Conservation (phyloP, 2,888 invertebrate genomes). For the Heliothis peltigera region DNA sequence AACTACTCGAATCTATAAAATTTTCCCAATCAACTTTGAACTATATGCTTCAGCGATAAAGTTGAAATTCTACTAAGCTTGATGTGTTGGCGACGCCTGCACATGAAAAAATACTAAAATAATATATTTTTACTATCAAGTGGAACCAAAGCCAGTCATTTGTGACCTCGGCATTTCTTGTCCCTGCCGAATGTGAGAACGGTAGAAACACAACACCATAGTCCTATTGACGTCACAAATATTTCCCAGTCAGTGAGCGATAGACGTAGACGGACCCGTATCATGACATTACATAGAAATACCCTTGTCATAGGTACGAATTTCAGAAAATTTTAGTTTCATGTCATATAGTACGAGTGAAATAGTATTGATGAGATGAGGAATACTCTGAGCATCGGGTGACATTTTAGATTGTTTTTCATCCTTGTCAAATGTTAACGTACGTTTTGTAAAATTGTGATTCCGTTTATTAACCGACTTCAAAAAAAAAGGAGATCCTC, state of each 20-base stretch:
- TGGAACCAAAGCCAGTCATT: background rate
- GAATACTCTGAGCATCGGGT: background rate
- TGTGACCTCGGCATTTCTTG: background rate
- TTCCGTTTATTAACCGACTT: too few relatives aligned
- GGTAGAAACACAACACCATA: slow-evolving; percentile 38
- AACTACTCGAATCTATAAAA: too few relatives aligned
- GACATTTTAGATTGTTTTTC: background rate
- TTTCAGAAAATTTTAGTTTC: slow-evolving; percentile 9
- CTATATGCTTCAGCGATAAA: too few relatives aligned
- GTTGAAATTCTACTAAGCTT: too few relatives aligned
- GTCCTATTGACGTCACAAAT: slow-evolving; percentile 27
- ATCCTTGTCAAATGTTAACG: too few relatives aligned
- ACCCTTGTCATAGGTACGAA: slow-evolving; percentile 39
- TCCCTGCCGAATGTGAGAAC: slow-evolving; percentile 8
- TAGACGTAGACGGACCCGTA: slow-evolving; percentile 35
- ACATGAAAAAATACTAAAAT: too few relatives aligned
- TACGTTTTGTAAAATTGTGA: too few relatives aligned
- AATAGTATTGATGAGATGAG: background rate
- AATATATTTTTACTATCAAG: background rate
- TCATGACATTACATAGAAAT: slow-evolving; percentile 12
- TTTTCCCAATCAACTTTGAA: too few relatives aligned
- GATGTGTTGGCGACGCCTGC: too few relatives aligned
- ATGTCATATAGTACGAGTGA: background rate
- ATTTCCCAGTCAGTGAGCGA: slow-evolving; percentile 37
- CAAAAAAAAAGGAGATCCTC: too few relatives aligned